Evolutionary conservation across 2,888 invertebrate genomes (phyloP).

Genomic region (Lobophora halterata): DNA sequence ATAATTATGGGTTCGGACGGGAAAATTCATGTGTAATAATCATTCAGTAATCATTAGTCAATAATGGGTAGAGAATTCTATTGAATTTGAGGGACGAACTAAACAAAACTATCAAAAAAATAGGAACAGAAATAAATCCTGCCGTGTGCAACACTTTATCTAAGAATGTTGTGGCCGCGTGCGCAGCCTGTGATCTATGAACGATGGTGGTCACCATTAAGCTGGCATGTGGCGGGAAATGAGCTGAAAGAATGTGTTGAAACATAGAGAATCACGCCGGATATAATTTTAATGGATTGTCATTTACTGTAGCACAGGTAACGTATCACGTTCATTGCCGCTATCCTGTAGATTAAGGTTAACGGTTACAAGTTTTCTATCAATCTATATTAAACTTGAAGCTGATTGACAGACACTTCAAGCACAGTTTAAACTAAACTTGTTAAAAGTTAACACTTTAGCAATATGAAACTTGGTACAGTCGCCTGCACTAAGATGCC

Average conservation of each 20-base stretch:
- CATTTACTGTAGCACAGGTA: constrained; percentile 14
- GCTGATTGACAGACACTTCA: too few species aligned
- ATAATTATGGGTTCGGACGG: too few species aligned
- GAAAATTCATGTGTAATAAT: too few species aligned
- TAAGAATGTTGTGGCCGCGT: constrained; percentile 31
- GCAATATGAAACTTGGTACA: too few species aligned
- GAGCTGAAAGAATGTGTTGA: constrained; percentile 49
- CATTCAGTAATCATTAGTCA: too few species aligned
- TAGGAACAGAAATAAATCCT: constrained; percentile 1
- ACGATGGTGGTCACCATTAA: constrained; percentile 49
- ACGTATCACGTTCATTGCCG: constrained; percentile 8
- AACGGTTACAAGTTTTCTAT: neutral
- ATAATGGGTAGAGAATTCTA: too few species aligned
- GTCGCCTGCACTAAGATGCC: too few species aligned
- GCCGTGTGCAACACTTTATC: constrained; percentile 12
- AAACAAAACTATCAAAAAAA: too few species aligned
- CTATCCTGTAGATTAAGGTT: constrained; percentile 5
- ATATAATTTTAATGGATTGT: constrained; percentile 30
- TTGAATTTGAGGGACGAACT: too few species aligned
- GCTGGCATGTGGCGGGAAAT: constrained; percentile 52
- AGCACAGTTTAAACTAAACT: too few species aligned
- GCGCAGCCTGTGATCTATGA: constrained; percentile 47
- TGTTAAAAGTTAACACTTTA: too few species aligned
- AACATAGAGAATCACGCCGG: constrained; percentile 43
- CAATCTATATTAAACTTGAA: too few species aligned